Percentiles rank a stretch among this genome's conserved stretches.
These are phyloP conservation scores for Acrossocheilus wenchowensis DNA, from an alignment of 2,797 vertebrate species.

Conservation along the genomic window DNA sequence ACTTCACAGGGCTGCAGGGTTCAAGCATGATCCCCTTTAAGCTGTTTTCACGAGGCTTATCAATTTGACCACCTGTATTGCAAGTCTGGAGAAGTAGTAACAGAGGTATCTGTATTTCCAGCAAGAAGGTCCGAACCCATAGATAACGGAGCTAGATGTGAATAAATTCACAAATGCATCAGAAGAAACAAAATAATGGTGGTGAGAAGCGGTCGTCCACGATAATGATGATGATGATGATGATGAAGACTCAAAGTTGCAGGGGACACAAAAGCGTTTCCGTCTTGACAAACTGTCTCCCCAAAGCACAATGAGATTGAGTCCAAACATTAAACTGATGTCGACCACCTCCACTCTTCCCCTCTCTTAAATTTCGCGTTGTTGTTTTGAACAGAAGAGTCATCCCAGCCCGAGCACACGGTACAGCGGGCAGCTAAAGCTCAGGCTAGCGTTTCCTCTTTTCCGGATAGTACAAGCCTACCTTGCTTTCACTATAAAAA, in stretches of 20 bases:
- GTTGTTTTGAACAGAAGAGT: constrained; percentile 67
- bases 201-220: constrained; percentile 1
- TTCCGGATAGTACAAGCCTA: constrained; percentile 21
- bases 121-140: neutral
- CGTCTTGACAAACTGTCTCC: constrained; percentile 64
- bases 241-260: constrained; percentile 23
- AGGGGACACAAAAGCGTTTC: constrained; percentile 25
- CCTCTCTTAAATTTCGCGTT: constrained; percentile 69
- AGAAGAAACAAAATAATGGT: neutral
- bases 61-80: constrained; percentile 28
- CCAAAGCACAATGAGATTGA: constrained; percentile 65
- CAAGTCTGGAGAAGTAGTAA: constrained; percentile 1
- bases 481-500: neutral
- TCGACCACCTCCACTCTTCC: constrained; percentile 69
- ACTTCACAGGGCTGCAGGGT: neutral
- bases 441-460: constrained; percentile 16
- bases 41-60: constrained; percentile 35
- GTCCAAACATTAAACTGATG: constrained; percentile 68
- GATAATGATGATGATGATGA: neutral
- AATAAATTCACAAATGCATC: neutral
- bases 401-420: constrained; percentile 69
- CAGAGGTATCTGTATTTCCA: neutral
- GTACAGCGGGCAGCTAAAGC: constrained; percentile 35
- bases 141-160: neutral
- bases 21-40: constrained; percentile 35